Evolutionary conservation across 2,113 vertebrate species (phyloP).

Genomic region (Eurypyga helias): DNA sequence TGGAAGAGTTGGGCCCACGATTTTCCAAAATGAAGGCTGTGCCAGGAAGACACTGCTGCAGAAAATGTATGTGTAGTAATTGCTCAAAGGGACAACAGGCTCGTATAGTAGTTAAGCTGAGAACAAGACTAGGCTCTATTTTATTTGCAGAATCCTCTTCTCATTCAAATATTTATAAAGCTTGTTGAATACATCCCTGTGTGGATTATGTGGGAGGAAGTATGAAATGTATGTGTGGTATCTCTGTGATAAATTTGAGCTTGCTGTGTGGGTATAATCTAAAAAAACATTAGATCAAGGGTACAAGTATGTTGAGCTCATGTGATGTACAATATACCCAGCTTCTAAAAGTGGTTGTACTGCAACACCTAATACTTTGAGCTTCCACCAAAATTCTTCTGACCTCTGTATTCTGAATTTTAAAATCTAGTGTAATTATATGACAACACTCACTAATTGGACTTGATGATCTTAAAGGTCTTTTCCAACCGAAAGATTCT

Average conservation of each 20-base stretch:
- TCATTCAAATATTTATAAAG: conserved; percentile 64
- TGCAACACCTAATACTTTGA: not conserved
- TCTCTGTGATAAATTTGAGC: conserved; percentile 36
- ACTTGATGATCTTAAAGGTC: no score
- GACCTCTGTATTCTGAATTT: not conserved
- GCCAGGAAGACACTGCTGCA: not conserved
- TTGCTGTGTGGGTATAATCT: conserved; percentile 37
- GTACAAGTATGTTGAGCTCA: conserved; percentile 11
- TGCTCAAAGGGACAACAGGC: not conserved
- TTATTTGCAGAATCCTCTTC: conserved; percentile 35
- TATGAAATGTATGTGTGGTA: conserved; percentile 52
- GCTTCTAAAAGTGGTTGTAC: not conserved
- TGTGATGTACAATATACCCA: not conserved
- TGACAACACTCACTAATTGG: not conserved
- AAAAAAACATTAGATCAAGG: conserved; percentile 17
- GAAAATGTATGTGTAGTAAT: not conserved
- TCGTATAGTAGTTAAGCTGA: not conserved
- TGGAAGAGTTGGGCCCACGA: not conserved
- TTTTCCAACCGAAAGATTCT: no score
- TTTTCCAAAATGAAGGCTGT: not conserved
- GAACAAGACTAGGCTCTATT: conserved; percentile 34
- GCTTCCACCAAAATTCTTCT: not conserved
- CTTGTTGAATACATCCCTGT: conserved; percentile 19
- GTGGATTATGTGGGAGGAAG: conserved; percentile 52
- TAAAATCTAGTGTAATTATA: not conserved